Conservation (phyloP, 2,797 vertebrate genomes). For the Erithacus rubecula region DNA sequence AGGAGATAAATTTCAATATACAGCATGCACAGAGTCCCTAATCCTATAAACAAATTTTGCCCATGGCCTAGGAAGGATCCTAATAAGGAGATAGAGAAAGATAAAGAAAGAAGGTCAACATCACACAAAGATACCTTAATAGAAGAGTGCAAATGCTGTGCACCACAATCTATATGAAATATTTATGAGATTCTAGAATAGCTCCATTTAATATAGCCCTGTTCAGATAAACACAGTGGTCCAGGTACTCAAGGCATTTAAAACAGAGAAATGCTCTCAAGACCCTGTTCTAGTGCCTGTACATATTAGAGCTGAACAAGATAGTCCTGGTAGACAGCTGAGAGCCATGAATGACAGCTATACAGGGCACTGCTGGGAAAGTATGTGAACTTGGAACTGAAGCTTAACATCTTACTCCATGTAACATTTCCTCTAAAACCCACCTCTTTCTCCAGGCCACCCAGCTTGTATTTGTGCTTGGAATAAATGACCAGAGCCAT, state of each 20-base stretch:
- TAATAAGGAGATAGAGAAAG: not conserved
- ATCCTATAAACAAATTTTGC: not conserved
- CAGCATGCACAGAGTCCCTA: fast-evolving
- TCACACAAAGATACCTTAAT: not conserved
- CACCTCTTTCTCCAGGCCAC: not conserved
- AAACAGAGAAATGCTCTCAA: not conserved
- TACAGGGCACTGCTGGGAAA: not conserved
- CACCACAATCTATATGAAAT: not conserved
- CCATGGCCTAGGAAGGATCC: not conserved
- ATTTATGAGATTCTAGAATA: not conserved
- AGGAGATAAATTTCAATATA: not conserved
- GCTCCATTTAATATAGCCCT: not conserved
- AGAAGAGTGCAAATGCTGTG: not conserved
- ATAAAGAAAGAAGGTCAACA: not conserved
- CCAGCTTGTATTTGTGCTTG: not conserved
- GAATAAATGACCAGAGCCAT: not conserved
- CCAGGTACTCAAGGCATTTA: not conserved
- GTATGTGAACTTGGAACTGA: not conserved
- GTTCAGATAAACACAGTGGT: not conserved
- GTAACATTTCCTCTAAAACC: not conserved
- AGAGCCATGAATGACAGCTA: not conserved
- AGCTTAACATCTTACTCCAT: not conserved
- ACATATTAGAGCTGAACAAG: not conserved
- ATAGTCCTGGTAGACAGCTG: not conserved
- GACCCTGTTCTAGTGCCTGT: not conserved